Evolutionary conservation across 2,888 invertebrate genomes (phyloP), one percentile per base, ranked within the genome.

Genomic region (Orthonevra nobilis): DNA sequence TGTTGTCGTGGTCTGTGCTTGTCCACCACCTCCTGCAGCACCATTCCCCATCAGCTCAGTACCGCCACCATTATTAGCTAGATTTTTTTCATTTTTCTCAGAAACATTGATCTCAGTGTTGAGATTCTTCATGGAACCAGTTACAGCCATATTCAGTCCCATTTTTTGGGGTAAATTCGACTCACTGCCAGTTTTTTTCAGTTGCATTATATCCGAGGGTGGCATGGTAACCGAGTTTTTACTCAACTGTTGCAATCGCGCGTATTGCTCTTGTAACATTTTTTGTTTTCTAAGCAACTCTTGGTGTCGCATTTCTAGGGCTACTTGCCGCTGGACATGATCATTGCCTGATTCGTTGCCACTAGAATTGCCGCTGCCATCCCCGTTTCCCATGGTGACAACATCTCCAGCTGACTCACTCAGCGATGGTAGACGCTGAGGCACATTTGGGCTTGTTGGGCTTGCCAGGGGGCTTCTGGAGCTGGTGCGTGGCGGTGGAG

Each of bases 401-500:
- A n/a, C 83, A 19, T 83, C 82, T 3, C 54, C 36, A n/a, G 82
- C 70, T 1, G 90, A 89, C 81, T 90, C 89, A 52, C 83, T 85
- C 10, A 85, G 83, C 7, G 86, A 85, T 64, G 91, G 90, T 82
- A 90, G 89, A 73, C 91, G 89, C 17, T 92, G 91, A 1, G 94
- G 93, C 64, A 92, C 88, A 84, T 92, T 91, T 15, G 94, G 93
- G 81, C 94, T 93, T 38, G 95, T 94, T 14, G 96, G 96, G 46
- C 96, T 96, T 17, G 95, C 94, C 83, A 96, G 90, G 0, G 96
- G 96, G 12, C 96, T 96, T 85, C 95, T 94, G 48, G 96, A 96
- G 83, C 95, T 95, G 82, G 96, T 96, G 82, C 96, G 92, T n/a
- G 96, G 96, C 20, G 96, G 96, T 23, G 97, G 95, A n/a, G 95